Evolutionary conservation across 92 coral and sea anemone genomes (phyloP), one percentile per base, ranked within the genome.

Genomic region (Porites cylindrica): DNA sequence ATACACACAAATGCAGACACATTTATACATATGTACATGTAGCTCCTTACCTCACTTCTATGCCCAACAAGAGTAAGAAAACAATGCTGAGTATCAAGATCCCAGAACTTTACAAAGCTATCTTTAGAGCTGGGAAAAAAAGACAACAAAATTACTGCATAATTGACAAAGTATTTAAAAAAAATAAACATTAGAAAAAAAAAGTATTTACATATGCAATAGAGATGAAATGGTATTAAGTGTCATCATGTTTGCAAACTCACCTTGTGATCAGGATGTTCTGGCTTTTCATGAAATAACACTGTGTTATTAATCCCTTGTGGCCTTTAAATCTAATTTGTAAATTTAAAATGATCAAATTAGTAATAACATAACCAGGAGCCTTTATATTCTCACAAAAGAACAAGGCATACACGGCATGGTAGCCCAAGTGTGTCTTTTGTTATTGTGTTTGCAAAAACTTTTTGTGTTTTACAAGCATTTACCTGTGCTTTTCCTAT

Each of bases 1-100:
- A 58, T 58, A 10, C 17, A 58, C 8, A 9, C 17, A 58, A 58
- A 10, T 10, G 12, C 17, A 58, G 63, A 58, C 12, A 58, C 66
- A 18, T 18, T 62, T 19, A 17, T 38, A 38, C 47, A 62, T 18
- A 9, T 50, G 70, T 38, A 62, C 4, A 9, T 50, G 70, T 38
- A 38, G 47, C 47, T 38, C 47, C 85, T 81, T 8, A 97, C 99
- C 98, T 97, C 99, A 84, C 98, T 97, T 65, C 99, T 85, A 66
- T 97, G 99, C 63, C 99, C 98, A 84, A 97, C 98, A 47, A 97
- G 89, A 2, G 99, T 97, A 72, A 95, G 93, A 91, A 97, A 97
- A 72, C 99, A 97, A 80, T 97, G 99, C 54, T 97, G 99, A 8
- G 98, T 95, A 79, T 97, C 99, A 32, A 97, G 93, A 80, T 97